phyloP scores from a whole-genome alignment of 2,797 vertebrate genomes.

The Sebastes trivittatus region DNA sequence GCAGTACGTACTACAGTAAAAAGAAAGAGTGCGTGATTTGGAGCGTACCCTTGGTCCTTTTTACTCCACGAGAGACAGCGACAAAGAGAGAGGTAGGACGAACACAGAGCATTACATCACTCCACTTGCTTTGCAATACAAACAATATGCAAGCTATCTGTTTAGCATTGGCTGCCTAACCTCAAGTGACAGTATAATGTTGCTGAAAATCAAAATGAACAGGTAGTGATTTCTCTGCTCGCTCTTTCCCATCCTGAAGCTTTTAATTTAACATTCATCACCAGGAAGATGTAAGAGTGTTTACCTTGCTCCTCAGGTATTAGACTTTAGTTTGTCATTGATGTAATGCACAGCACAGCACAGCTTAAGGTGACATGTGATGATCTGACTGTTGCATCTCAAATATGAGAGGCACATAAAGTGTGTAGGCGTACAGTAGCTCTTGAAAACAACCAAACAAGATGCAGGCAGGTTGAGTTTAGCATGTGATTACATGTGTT shows the following conservation, averaged over 20 bases:
- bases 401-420: background rate
- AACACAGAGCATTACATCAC: slow-evolving; percentile 5
- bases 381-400: background rate
- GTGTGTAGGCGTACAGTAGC: background rate
- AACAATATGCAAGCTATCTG: slow-evolving; percentile 17
- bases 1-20: too few species aligned
- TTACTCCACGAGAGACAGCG: background rate
- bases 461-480: background rate
- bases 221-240: background rate
- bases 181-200: background rate
- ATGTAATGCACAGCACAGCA: background rate
- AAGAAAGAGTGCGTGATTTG: rapidly evolving
- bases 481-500: background rate
- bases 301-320: background rate
- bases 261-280: background rate
- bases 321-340: background rate
- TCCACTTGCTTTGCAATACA: slow-evolving; percentile 36
- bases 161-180: background rate
- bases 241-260: background rate
- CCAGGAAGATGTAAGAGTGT: background rate
- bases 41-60: too few species aligned
- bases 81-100: background rate
- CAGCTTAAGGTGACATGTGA: background rate
- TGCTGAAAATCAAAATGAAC: background rate
- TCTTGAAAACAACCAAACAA: background rate